Base-by-base conservation (phyloP, 2,888 invertebrate species). In the Onthophagus sagittarius region DNA sequence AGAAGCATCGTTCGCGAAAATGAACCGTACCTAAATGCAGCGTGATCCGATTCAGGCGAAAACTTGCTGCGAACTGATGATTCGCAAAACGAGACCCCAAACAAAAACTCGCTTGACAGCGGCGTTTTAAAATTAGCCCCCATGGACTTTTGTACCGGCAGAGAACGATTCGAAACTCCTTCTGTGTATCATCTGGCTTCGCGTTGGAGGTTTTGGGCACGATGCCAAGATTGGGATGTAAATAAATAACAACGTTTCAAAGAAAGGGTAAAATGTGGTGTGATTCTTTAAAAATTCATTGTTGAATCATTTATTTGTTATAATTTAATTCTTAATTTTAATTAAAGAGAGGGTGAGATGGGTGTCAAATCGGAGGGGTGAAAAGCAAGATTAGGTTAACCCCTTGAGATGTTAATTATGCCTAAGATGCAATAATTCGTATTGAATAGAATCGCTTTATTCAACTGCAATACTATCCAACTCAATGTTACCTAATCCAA, bases 91-190 rank as follows among this genome's bases (percentile, higher is more conserved):
- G 1, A 5, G 39, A 15, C 62, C 15, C 73, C 67, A 71, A 71
- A 13, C 23, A 23, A 73, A 73, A 62, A 65, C 62, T 73, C 65
- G 31, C 39, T 31, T 71, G 73, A 67, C 70, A 73, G 65, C 31
- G 39, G 65, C 73, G 11, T 63, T 71, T 73, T 73, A 73, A 67
- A 67, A 71, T 67, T 73, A 71, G 72, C 72, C 15, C 15, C 15
- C 15, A 23, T 32, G 67, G 32, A 15, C 31, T 15, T 31, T 23
- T 15, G 67, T 23, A 31, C 67, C 67, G 32, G 13, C 31, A 69
- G 14, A 3, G 2, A 31, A 6, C 14, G 67, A 15, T 65, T 23
- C 15, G 67, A 15, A 14, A 13, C 14, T 14, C 23, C 67, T 14
- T 31, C 31, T 23, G 23, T 23, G 23, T 23, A 64, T 23, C 4